Evolutionary conservation across 2,797 vertebrate genomes (phyloP).

Genomic region (Anas acuta): DNA sequence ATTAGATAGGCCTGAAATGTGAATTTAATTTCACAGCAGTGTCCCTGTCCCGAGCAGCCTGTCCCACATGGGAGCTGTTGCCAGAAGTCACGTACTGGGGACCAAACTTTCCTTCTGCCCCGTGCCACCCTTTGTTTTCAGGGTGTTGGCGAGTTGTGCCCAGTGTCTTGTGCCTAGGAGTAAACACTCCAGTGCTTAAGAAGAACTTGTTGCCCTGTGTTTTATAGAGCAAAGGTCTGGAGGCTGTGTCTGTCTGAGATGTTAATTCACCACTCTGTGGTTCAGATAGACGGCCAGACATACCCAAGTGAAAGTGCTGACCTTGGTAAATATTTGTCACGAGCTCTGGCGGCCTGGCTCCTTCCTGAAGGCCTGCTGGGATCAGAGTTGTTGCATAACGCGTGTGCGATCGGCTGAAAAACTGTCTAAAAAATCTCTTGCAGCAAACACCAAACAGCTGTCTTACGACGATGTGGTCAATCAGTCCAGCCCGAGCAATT

Average conservation of each 20-base stretch:
- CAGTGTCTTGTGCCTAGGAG: fast-evolving
- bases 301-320: neutral
- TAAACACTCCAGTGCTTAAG: neutral
- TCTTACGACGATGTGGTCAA: conserved; percentile 97
- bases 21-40: neutral
- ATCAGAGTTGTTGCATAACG: fast-evolving
- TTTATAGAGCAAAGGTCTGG: neutral
- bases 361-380: neutral
- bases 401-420: neutral
- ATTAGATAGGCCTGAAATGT: neutral
- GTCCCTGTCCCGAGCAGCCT: neutral
- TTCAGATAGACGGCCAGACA: neutral
- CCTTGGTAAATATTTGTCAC: neutral
- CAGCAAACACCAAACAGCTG: conserved; percentile 90
- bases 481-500: conserved; percentile 97
- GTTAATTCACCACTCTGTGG: neutral
- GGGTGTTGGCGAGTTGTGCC: fast-evolving
- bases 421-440: neutral
- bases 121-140: neutral
- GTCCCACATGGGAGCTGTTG: neutral
- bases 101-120: neutral
- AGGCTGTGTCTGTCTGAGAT: neutral
- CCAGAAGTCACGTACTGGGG: neutral
- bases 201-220: neutral
- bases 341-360: neutral